These are phyloP conservation scores for Pseudorhombus dupliciocellatus DNA, from an alignment of 2,113 vertebrate species.

Conservation along the genomic window DNA sequence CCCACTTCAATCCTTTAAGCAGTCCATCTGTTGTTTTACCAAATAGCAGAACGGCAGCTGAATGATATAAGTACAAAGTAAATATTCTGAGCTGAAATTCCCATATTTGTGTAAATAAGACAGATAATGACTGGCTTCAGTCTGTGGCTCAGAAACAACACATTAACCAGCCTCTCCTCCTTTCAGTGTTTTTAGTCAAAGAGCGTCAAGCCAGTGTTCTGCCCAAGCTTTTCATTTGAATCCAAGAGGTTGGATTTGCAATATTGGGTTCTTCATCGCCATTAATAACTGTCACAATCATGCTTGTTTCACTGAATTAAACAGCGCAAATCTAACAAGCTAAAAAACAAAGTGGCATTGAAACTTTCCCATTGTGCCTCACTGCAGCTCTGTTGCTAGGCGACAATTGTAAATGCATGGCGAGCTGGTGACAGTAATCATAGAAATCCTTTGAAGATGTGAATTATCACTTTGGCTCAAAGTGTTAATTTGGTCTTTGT, in stretches of 20 bases:
- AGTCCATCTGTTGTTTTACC: too few relatives aligned
- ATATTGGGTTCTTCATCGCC: background rate
- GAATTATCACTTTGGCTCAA: too few relatives aligned
- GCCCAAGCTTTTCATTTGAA: background rate
- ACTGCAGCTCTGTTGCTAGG: too few relatives aligned
- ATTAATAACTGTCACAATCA: background rate
- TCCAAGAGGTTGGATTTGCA: background rate
- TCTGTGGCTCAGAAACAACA: conserved; percentile 7
- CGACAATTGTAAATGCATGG: too few relatives aligned
- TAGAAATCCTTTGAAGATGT: too few relatives aligned
- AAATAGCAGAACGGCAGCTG: background rate
- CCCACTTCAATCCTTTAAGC: too few relatives aligned
- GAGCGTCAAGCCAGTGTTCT: conserved; percentile 1
- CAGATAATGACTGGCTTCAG: background rate
- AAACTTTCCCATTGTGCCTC: too few relatives aligned
- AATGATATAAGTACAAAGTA: background rate
- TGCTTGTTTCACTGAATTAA: too few relatives aligned
- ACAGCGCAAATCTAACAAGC: too few relatives aligned
- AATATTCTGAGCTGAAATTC: background rate
- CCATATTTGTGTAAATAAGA: background rate
- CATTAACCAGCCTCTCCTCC: background rate
- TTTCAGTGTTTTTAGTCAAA: background rate
- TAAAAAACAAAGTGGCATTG: too few relatives aligned
- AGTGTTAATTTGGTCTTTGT: too few relatives aligned
- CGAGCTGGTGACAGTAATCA: too few relatives aligned